Percentiles rank a stretch among this genome's conserved stretches.
phyloP scores from a whole-genome alignment of 1,140 invertebrate species.

The Micrasema longulum region DNA sequence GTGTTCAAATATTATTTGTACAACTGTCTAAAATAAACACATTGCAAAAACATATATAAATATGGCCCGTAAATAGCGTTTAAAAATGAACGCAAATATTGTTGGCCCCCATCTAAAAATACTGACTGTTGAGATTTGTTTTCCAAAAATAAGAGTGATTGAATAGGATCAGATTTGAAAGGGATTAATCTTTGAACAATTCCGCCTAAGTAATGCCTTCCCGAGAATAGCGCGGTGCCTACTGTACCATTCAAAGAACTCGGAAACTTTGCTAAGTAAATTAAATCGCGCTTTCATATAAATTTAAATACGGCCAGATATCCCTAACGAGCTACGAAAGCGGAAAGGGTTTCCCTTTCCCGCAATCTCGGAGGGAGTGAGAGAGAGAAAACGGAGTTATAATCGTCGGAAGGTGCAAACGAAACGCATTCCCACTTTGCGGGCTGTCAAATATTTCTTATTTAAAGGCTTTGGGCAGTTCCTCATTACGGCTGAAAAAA shows the following conservation, averaged over 20 bases:
- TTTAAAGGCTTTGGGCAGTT: constrained; percentile 36
- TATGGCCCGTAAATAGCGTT: neutral
- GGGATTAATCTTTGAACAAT: too few species aligned
- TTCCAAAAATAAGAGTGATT: too few species aligned
- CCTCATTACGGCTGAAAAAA: constrained; percentile 34
- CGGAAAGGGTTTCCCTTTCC: neutral
- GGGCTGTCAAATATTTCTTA: constrained; percentile 40
- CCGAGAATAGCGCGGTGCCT: too few species aligned
- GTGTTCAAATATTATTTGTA: too few species aligned
- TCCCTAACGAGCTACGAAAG: constrained; percentile 31
- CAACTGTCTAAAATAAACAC: too few species aligned
- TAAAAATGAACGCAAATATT: too few species aligned
- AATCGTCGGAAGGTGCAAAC: constrained; percentile 26
- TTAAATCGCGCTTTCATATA: constrained; percentile 32
- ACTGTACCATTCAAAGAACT: constrained; percentile 7
- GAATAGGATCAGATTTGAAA: too few species aligned
- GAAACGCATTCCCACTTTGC: constrained; percentile 36
- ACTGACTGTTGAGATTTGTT: too few species aligned
- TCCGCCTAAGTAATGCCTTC: too few species aligned
- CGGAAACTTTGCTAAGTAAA: constrained; percentile 33
- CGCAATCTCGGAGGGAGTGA: neutral
- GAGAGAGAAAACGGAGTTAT: neutral
- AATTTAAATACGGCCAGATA: constrained; percentile 20
- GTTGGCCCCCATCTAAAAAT: too few species aligned
- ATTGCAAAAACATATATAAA: too few species aligned